Evolutionary conservation across 2,797 vertebrate species (phyloP).

Genomic region (Sebastes hubbsi): DNA sequence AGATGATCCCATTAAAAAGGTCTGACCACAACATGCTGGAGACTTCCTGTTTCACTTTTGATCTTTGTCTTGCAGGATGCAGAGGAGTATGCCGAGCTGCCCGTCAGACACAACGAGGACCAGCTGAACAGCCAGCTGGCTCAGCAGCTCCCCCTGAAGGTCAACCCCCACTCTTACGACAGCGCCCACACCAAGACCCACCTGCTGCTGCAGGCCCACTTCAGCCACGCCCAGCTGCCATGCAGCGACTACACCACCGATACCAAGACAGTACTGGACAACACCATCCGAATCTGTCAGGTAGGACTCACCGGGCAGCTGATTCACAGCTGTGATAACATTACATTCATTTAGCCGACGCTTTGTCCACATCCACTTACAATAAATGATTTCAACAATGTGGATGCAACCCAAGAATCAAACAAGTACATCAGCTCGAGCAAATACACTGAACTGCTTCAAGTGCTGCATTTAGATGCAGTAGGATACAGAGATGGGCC

Average conservation of each 20-base stretch:
- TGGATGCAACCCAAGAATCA: neutral
- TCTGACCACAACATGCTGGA: neutral
- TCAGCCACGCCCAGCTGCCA: slow-evolving; percentile 89
- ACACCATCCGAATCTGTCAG: slow-evolving; percentile 95
- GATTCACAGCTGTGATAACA: neutral
- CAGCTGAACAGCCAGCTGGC: slow-evolving; percentile 96
- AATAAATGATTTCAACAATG: neutral
- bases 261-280: slow-evolving; percentile 96
- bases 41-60: slow-evolving; percentile 32
- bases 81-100: slow-evolving; percentile 95
- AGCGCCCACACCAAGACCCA: slow-evolving; percentile 96
- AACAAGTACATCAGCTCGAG: neutral
- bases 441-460: neutral
- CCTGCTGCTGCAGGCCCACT: slow-evolving; percentile 95
- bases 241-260: slow-evolving; percentile 96
- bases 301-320: slow-evolving; percentile 63
- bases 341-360: neutral
- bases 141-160: slow-evolving; percentile 90
- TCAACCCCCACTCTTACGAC: slow-evolving; percentile 93
- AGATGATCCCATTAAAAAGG: slow-evolving; percentile 26
- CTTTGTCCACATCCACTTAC: neutral
- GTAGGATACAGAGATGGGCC: neutral
- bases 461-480: neutral
- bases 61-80: slow-evolving; percentile 85
- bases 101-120: slow-evolving; percentile 98